Conservation (phyloP, 2,113 vertebrate species). For the Echinops telfairi region DNA sequence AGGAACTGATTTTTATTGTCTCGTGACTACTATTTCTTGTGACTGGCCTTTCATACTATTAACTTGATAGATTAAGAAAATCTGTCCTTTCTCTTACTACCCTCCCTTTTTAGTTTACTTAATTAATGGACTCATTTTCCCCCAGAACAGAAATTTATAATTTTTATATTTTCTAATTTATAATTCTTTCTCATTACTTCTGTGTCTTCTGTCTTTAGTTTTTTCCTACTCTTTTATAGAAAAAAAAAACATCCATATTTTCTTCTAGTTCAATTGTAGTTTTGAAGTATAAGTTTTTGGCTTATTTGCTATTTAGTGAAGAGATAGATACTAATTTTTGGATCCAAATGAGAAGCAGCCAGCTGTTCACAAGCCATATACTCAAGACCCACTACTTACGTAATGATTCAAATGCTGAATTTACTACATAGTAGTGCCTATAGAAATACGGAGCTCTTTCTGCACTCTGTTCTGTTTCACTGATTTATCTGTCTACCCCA, state of each 20-base stretch:
- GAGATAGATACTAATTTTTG: neutral
- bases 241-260: neutral
- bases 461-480: too few relatives aligned
- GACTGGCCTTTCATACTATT: neutral
- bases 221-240: constrained; percentile 9
- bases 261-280: constrained; percentile 11
- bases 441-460: too few relatives aligned
- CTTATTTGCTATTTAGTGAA: neutral
- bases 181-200: neutral
- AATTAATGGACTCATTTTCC: neutral
- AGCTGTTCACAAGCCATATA: neutral
- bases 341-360: neutral
- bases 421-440: neutral
- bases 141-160: neutral
- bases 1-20: neutral
- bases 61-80: constrained; percentile 34
- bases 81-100: neutral
- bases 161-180: constrained; percentile 21
- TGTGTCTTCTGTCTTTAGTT: neutral
- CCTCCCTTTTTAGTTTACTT: neutral
- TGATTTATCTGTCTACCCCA: too few relatives aligned
- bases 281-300: neutral
- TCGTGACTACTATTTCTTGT: neutral
- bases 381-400: neutral
- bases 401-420: neutral